Percentiles rank a stretch among this genome's conserved stretches.
These are phyloP conservation scores for Caenorhabditis briggsae DNA, from an alignment of 1,140 invertebrate genomes.

Conservation along the genomic window DNA sequence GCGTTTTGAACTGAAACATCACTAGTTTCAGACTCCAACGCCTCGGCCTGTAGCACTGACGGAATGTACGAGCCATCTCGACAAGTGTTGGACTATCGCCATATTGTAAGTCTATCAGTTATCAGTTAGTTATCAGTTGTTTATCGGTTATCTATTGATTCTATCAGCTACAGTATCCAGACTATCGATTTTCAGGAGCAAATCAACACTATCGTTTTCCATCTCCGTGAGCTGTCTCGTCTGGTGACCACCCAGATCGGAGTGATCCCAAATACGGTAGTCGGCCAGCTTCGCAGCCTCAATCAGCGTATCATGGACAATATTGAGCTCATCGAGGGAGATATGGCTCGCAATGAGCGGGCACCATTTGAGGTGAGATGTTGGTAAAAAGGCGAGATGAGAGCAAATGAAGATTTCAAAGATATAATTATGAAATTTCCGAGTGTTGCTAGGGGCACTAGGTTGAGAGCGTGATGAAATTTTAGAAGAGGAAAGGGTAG, in stretches of 20 bases:
- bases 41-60: not conserved
- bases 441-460: too few species aligned
- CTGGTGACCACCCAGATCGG: not conserved
- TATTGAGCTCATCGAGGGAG: not conserved
- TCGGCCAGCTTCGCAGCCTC: not conserved
- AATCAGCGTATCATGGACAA: not conserved
- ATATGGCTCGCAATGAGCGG: conserved; percentile 16
- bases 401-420: too few species aligned
- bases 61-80: conserved; percentile 4
- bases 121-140: too few species aligned
- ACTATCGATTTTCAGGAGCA: not conserved
- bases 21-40: not conserved
- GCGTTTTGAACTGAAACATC: too few species aligned
- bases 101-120: conserved; percentile 7
- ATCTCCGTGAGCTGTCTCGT: conserved; percentile 37
- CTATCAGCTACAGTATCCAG: too few species aligned
- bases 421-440: too few species aligned
- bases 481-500: too few species aligned
- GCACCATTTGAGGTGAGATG: conserved; percentile 26
- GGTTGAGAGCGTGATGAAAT: too few species aligned
- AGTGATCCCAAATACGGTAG: not conserved
- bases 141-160: too few species aligned
- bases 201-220: conserved; percentile 18
- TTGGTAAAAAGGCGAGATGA: too few species aligned
- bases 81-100: not conserved